A percentile compares a stretch with the other conserved stretches of the same genome.
These are phyloP conservation scores for Bugulina stolonifera DNA, from an alignment of 2,888 invertebrate species.

Conservation along the genomic window DNA sequence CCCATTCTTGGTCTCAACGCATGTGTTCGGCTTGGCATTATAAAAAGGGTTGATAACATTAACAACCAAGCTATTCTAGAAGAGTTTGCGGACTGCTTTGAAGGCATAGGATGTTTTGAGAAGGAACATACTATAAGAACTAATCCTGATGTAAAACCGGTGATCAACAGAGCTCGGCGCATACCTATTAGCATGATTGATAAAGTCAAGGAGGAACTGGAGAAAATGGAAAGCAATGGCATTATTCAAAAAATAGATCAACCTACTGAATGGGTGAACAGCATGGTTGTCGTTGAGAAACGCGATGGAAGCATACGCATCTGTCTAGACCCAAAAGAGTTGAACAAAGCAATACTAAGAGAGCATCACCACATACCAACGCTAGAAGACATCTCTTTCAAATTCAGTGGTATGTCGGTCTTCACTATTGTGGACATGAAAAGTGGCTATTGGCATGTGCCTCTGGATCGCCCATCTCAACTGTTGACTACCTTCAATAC, in stretches of 20 bases:
- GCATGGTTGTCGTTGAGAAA: neutral
- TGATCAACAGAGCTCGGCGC: neutral
- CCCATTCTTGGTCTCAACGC: neutral
- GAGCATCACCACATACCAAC: slow-evolving; percentile 19
- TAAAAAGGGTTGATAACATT: neutral
- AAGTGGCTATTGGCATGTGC: neutral
- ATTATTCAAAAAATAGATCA: neutral
- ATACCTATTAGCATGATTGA: neutral
- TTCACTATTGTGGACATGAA: neutral
- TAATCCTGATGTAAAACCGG: neutral
- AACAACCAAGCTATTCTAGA: neutral
- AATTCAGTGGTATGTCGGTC: neutral
- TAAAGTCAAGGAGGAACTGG: neutral
- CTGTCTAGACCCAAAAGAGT: neutral
- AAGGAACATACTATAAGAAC: neutral
- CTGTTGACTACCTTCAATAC: slow-evolving; percentile 12
- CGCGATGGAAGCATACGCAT: neutral
- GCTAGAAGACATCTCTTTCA: neutral
- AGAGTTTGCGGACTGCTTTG: neutral
- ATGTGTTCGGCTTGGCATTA: neutral
- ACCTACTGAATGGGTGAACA: neutral
- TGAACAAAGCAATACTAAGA: neutral
- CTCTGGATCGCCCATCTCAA: neutral
- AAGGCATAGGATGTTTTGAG: neutral
- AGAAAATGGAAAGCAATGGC: neutral